These are phyloP conservation scores for Ophiodon elongatus DNA, from an alignment of 2,113 vertebrate species.

Conservation along the genomic window DNA sequence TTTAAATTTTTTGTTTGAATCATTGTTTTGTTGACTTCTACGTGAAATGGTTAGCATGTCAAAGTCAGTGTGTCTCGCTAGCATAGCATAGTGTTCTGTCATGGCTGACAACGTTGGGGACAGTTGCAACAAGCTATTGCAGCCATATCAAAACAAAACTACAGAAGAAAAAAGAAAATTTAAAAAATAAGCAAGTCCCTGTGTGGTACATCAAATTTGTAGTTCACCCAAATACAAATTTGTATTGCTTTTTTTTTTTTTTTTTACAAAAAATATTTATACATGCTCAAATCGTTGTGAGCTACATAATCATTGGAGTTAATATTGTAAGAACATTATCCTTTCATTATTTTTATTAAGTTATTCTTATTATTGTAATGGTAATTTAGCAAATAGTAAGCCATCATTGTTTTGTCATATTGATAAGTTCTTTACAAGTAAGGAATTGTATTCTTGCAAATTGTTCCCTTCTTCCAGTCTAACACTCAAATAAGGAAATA, in stretches of 20 bases:
- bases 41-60: not conserved
- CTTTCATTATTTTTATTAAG: not conserved
- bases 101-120: not conserved
- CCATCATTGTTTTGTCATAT: not conserved
- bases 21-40: not conserved
- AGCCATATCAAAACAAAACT: not conserved
- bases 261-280: not conserved
- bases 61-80: not conserved
- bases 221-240: not conserved
- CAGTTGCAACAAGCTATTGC: not conserved
- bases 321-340: not conserved
- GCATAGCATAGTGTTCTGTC: not conserved
- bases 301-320: not conserved
- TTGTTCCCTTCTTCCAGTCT: not conserved
- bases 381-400: not conserved
- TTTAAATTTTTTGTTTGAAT: not conserved
- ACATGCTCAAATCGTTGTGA: not conserved
- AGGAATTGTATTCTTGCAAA: not conserved
- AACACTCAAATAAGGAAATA: not conserved
- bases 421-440: not conserved
- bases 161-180: not conserved
- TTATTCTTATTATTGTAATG: not conserved
- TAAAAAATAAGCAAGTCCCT: not conserved
- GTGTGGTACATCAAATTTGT: not conserved
- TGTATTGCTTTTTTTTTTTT: not conserved